phyloP scores from a whole-genome alignment of 2,797 vertebrate genomes.

The Xiphorhynchus erythropygius region DNA sequence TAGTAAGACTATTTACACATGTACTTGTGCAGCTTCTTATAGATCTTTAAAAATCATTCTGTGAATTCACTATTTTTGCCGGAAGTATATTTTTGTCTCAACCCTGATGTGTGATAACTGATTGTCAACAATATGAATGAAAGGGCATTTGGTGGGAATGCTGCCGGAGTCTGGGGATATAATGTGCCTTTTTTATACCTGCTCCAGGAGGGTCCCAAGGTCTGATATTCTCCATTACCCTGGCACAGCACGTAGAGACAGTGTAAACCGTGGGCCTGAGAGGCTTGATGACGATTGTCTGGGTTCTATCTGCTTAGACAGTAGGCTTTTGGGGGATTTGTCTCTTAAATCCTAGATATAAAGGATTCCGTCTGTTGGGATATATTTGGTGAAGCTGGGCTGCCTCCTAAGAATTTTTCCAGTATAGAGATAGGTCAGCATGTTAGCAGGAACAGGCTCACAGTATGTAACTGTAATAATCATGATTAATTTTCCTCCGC shows the following conservation, averaged over 20 bases:
- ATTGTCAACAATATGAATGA: background rate
- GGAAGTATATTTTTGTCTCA: background rate
- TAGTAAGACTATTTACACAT: background rate
- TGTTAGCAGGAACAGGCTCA: background rate
- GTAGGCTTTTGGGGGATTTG: background rate
- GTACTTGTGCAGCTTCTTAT: background rate
- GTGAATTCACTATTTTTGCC: background rate
- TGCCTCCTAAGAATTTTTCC: background rate
- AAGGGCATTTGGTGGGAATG: background rate
- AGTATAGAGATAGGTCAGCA: background rate
- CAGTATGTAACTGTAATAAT: background rate
- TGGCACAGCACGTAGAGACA: background rate
- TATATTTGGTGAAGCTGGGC: background rate
- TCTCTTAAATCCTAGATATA: background rate
- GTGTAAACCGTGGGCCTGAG: background rate
- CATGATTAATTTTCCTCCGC: background rate
- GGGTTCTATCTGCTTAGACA: background rate
- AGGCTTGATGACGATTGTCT: background rate
- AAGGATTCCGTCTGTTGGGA: background rate
- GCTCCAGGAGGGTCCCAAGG: background rate
- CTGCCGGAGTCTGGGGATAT: background rate
- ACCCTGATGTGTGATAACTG: background rate
- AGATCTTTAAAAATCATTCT: background rate
- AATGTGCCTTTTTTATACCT: background rate
- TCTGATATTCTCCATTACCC: background rate